Base-by-base conservation (phyloP, 1,140 invertebrate species). In the Pantala flavescens region DNA sequence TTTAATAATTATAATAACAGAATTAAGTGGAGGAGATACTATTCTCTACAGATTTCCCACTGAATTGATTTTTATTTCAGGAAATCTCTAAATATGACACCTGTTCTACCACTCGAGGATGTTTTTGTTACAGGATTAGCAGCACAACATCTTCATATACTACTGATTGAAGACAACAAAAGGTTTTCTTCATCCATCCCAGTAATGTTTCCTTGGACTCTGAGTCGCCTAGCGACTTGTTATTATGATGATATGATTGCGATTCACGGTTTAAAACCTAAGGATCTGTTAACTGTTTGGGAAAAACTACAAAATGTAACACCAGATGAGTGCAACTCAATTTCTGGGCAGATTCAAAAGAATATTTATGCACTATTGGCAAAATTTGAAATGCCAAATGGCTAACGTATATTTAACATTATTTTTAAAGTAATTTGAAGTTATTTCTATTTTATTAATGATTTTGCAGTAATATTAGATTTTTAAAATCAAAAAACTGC, bases 51-150 rank as follows among this genome's bases (percentile, higher is more conserved):
- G 43, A 49, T 49, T 49, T 11, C 43, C 9, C 9, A 49, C 43
- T 49, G 43, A 49, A 11, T 49, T 49, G 43, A 49, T 16, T 49
- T 49, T 16, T 63, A 7, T 63, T 28, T 28, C 24, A 36, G 42
- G 7, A 72, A 72, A 10, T 36, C 71, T 12, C n/a, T 42, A 72
- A 11, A 23, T 16, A n/a, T 24, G 12, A 42, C 23, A 7, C 28
- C 71, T 2, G 19, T 72, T n/a, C 24, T 72, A 42, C 24, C 71
- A 11, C 12, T 72, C 14, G 71, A 72, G 24, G 71, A 72, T 72
- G 71, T 72, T 36, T 72, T 72, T 72, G 10, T 72, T 36, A 72
- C 71, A 28, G 71, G 71, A 1, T 19, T 72, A 2, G 28, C 28
- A 72, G 71, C 71, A n/a, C 7, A 28, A 23, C 71, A 72, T 9